Conservation (phyloP, 2,888 invertebrate genomes). For the Tupiocoris notatus region DNA sequence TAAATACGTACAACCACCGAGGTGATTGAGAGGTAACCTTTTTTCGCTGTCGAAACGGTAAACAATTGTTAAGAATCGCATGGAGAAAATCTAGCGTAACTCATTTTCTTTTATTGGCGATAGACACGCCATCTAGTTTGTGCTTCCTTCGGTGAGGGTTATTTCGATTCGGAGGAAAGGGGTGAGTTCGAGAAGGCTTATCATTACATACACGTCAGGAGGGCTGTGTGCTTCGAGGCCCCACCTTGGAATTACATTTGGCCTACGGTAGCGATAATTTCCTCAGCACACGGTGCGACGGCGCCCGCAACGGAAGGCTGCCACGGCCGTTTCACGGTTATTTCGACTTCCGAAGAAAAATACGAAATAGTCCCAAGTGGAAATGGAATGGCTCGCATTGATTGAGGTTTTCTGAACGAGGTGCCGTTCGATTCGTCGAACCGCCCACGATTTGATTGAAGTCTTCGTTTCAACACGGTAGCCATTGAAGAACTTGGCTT, state of each 20-base stretch:
- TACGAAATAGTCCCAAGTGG: not conserved
- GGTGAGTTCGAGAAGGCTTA: not conserved
- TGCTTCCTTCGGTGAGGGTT: not conserved
- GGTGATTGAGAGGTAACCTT: not conserved
- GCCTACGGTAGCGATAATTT: not conserved
- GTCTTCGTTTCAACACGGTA: too few relatives aligned
- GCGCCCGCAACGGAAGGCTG: not conserved
- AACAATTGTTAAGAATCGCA: not conserved
- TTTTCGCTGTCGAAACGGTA: not conserved
- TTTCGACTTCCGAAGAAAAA: not conserved
- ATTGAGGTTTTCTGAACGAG: too few relatives aligned
- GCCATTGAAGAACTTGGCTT: too few relatives aligned
- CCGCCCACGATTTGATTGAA: too few relatives aligned
- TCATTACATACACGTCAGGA: slow-evolving; percentile 22
- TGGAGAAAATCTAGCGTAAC: slow-evolving; percentile 20
- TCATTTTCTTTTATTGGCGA: slow-evolving; percentile 16
- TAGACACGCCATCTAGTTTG: slow-evolving; percentile 19
- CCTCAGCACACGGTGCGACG: not conserved
- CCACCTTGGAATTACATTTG: slow-evolving; percentile 6
- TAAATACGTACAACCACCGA: not conserved
- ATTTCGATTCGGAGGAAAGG: slow-evolving; percentile 8
- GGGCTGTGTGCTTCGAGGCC: slow-evolving; percentile 1
- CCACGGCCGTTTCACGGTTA: not conserved
- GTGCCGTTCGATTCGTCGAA: too few relatives aligned
- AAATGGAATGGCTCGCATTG: not conserved